A percentile compares a stretch with the other conserved stretches of the same genome.
These are phyloP conservation scores for Lordiphosa andalusiaca DNA, from an alignment of 2,888 invertebrate genomes.

Conservation along the genomic window DNA sequence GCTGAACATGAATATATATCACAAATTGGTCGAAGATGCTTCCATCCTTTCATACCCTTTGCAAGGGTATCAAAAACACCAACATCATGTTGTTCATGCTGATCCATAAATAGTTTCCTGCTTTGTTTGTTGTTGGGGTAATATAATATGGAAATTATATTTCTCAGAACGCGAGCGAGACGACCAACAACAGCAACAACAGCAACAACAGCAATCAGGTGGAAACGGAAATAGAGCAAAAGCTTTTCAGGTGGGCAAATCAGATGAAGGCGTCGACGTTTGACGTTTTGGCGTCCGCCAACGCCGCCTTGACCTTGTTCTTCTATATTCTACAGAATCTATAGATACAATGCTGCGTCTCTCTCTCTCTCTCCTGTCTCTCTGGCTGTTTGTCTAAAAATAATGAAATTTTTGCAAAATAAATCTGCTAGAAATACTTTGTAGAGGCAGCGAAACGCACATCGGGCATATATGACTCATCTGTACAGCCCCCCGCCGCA, in stretches of 20 bases:
- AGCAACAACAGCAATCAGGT: too few relatives aligned
- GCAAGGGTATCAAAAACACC: too few relatives aligned
- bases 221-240: conserved; percentile 17
- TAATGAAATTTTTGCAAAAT: conserved; percentile 10
- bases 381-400: conserved; percentile 33
- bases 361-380: conserved; percentile 5
- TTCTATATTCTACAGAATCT: conserved; percentile 5
- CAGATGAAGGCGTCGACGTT: conserved; percentile 30
- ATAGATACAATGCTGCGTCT: conserved; percentile 6
- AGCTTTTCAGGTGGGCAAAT: conserved; percentile 46
- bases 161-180: background rate
- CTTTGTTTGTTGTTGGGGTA: conserved; percentile 17
- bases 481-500: too few relatives aligned
- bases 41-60: too few relatives aligned
- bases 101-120: too few relatives aligned
- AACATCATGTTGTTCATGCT: too few relatives aligned
- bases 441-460: background rate
- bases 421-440: conserved; percentile 12
- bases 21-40: too few relatives aligned
- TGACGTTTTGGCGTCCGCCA: conserved; percentile 14
- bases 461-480: background rate
- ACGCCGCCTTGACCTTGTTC: conserved; percentile 67
- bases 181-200: too few relatives aligned
- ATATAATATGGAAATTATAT: conserved; percentile 36
- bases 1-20: too few relatives aligned